A percentile compares a stretch with the other conserved stretches of the same genome.
These are phyloP conservation scores for Karalla daura DNA, from an alignment of 2,797 vertebrate genomes.

Conservation along the genomic window DNA sequence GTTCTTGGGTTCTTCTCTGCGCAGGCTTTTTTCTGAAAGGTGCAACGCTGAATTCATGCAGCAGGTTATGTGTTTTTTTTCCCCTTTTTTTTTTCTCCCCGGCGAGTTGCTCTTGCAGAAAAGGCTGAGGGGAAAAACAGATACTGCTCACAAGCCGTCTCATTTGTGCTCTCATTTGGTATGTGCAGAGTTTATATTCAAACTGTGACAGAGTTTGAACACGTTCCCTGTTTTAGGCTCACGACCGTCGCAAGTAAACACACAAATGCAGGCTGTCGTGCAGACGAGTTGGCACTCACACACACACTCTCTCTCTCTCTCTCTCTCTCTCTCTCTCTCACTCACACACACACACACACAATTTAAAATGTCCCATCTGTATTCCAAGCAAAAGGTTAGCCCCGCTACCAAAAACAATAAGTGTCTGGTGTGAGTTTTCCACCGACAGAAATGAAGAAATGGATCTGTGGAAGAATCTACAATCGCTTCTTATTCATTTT, in stretches of 20 bases:
- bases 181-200: slow-evolving; percentile 43
- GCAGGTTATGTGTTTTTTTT: slow-evolving; percentile 28
- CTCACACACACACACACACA: slow-evolving; percentile 7
- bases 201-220: slow-evolving; percentile 30
- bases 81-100: not conserved
- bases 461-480: not conserved
- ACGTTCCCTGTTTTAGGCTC: slow-evolving; percentile 15
- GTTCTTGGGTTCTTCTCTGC: slow-evolving; percentile 58
- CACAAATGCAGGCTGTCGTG: slow-evolving; percentile 14
- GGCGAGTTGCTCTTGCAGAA: slow-evolving; percentile 44
- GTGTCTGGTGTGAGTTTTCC: slow-evolving; percentile 32
- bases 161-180: slow-evolving; percentile 53
- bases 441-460: slow-evolving; percentile 26
- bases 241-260: slow-evolving; percentile 10
- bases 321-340: not conserved
- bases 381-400: slow-evolving; percentile 58
- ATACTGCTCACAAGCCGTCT: slow-evolving; percentile 40
- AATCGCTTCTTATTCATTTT: not conserved
- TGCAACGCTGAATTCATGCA: slow-evolving; percentile 59
- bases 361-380: slow-evolving; percentile 51
- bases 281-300: not conserved
- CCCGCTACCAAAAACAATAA: slow-evolving; percentile 27
- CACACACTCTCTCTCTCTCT: not conserved
- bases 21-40: slow-evolving; percentile 62
- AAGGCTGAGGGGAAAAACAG: slow-evolving; percentile 41